Evolutionary conservation across 2,113 vertebrate genomes (phyloP), one percentile per base, ranked within the genome.

Genomic region (Eleginops maclovinus): DNA sequence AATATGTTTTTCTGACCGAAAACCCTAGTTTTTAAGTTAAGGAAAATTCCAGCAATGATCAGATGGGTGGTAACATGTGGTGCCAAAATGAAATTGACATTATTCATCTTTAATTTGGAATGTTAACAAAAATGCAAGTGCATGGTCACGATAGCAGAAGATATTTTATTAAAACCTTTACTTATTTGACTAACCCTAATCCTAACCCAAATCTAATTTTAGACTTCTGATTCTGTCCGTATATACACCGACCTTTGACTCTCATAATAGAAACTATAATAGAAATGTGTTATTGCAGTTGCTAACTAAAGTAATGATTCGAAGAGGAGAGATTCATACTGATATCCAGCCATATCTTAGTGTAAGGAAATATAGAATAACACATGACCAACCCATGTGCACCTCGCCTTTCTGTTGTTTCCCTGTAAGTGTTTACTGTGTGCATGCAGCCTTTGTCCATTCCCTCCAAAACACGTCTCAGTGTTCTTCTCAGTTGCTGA

Each of bases 391-490:
- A 36, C 36, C 2, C 43, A 28, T 60, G 14, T 49, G 9, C 53
- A 47, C 40, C 21, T 58, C 62, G 16, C 16, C 26, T 31, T 19
- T 19, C 17, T 59, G 51, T 3, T 46, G 10, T 56, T 19, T 72
- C 4, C 63, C 28, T 58, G 19, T 24, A 69, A 60, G 64, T n/a
- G 6, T 31, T 63, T 49, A 58, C 41, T 2, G 9, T 58, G 43
- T 66, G 13, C 13, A 16, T 61, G 54, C 21, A 28, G 70, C 43
- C 13, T 67, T 56, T 43, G 28, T n/a, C 44, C 50, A 44, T 11
- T 77, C 47, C 58, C 59, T 53, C 40, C 47, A 61, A 26, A 14
- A 75, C 47, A 28, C 17, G 36, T 71, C n/a, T 74, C 51, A 36
- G 47, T 64, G 61, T 40, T 54, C 46, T 40, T 55, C 41, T 63